Percentiles rank a stretch among this genome's conserved stretches.
phyloP scores from a whole-genome alignment of 1,140 invertebrate genomes.

The Neuroterus valhalla region DNA sequence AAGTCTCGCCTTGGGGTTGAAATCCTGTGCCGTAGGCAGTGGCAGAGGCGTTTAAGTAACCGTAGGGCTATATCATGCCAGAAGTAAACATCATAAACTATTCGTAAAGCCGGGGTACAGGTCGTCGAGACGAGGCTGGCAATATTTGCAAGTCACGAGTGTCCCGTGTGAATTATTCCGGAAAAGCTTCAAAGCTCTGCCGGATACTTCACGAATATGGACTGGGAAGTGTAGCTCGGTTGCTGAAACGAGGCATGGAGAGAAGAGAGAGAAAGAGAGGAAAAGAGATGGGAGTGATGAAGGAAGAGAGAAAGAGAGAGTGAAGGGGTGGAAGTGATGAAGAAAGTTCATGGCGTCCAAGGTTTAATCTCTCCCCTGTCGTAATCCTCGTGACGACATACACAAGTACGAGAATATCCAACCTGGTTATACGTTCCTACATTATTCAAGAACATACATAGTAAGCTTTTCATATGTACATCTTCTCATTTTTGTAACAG shows the following conservation, averaged over 20 bases:
- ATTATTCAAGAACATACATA: conserved; percentile 21
- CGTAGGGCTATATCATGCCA: conserved; percentile 20
- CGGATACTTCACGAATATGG: conserved; percentile 28
- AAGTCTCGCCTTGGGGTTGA: conserved; percentile 18
- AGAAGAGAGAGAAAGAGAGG: background rate
- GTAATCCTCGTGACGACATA: conserved; percentile 16
- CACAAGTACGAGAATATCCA: background rate
- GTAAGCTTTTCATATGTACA: conserved; percentile 5
- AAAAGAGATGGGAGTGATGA: too few species aligned
- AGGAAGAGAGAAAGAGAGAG: background rate
- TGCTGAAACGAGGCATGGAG: background rate
- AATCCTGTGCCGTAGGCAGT: conserved; percentile 8
- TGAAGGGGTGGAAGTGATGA: background rate
- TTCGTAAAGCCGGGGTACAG: conserved; percentile 19
- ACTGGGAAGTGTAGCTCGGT: conserved; percentile 8
- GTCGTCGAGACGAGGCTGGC: conserved; percentile 27
- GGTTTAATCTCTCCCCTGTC: conserved; percentile 11
- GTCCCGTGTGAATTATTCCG: conserved; percentile 26
- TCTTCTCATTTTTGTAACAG: background rate
- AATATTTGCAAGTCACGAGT: conserved; percentile 30
- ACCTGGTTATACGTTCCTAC: conserved; percentile 7
- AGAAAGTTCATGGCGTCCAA: conserved; percentile 7
- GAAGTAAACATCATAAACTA: conserved; percentile 30
- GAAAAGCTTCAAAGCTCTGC: conserved; percentile 26
- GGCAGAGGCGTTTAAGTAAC: background rate